These are phyloP conservation scores for Eurypyga helias DNA, from an alignment of 2,113 vertebrate species.

Conservation along the genomic window DNA sequence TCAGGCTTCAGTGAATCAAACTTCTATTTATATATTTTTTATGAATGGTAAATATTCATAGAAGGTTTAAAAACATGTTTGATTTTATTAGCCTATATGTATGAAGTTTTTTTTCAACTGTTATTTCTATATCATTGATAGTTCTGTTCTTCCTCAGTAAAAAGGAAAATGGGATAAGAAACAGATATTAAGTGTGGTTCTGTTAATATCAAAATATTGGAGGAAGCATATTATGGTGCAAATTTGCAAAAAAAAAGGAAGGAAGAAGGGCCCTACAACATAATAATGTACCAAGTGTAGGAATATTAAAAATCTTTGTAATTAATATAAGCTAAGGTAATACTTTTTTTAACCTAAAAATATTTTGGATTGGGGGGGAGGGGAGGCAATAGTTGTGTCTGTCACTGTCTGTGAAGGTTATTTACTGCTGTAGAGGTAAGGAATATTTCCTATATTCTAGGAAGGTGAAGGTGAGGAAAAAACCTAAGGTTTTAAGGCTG, in stretches of 20 bases:
- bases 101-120: not conserved
- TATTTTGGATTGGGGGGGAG: not conserved
- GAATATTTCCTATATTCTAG: not conserved
- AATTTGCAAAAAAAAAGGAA: not conserved
- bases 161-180: not conserved
- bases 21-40: not conserved
- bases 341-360: not conserved
- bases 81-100: not conserved
- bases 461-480: not conserved
- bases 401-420: not conserved
- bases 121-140: not conserved
- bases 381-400: not conserved
- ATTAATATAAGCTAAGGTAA: no score
- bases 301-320: not conserved
- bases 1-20: not conserved
- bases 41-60: not conserved
- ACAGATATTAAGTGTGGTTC: not conserved
- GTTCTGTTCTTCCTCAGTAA: not conserved
- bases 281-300: not conserved
- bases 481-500: not conserved
- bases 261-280: not conserved
- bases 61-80: not conserved
- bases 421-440: not conserved
- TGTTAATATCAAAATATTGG: not conserved
- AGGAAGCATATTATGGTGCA: not conserved